A percentile compares a stretch with the other conserved stretches of the same genome.
phyloP scores from a whole-genome alignment of 1,140 invertebrate genomes.

The Pantala flavescens region DNA sequence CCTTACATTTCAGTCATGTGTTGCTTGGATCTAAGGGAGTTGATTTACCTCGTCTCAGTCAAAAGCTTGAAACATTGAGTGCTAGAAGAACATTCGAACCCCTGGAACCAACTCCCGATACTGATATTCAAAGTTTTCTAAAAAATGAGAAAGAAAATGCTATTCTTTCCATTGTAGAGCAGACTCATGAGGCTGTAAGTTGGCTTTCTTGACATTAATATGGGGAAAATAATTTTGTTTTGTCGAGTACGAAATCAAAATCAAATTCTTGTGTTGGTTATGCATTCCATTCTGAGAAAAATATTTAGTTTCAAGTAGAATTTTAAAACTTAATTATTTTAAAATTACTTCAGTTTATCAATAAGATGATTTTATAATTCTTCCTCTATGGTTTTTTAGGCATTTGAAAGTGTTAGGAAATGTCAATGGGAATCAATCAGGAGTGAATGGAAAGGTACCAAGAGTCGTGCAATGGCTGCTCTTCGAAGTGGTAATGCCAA shows the following conservation, averaged over 20 bases:
- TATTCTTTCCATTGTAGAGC: constrained; percentile 80
- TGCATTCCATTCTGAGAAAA: constrained; percentile 13
- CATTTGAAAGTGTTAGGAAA: constrained; percentile 49
- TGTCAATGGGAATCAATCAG: constrained; percentile 72
- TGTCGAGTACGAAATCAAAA: too few relatives aligned
- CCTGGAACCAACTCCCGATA: constrained; percentile 76
- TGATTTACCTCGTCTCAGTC: constrained; percentile 82
- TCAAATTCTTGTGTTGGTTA: too few relatives aligned
- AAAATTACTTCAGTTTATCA: too few relatives aligned
- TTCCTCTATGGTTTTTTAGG: constrained; percentile 35
- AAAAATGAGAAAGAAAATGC: constrained; percentile 92
- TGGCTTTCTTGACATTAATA: neutral
- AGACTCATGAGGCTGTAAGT: constrained; percentile 70
- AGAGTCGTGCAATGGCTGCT: constrained; percentile 76
- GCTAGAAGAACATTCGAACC: constrained; percentile 77
- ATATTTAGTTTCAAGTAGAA: neutral
- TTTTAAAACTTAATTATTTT: neutral
- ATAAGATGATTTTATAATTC: too few relatives aligned
- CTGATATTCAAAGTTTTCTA: constrained; percentile 78
- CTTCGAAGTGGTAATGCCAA: constrained; percentile 22
- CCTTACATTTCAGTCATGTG: constrained; percentile 59
- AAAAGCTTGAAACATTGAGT: constrained; percentile 80
- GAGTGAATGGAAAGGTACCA: constrained; percentile 81
- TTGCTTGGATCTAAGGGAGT: constrained; percentile 84
- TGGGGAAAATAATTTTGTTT: too few relatives aligned